Evolutionary conservation across 2,113 vertebrate genomes (phyloP), one percentile per base, ranked within the genome.

Genomic region (Sialia sialis): DNA sequence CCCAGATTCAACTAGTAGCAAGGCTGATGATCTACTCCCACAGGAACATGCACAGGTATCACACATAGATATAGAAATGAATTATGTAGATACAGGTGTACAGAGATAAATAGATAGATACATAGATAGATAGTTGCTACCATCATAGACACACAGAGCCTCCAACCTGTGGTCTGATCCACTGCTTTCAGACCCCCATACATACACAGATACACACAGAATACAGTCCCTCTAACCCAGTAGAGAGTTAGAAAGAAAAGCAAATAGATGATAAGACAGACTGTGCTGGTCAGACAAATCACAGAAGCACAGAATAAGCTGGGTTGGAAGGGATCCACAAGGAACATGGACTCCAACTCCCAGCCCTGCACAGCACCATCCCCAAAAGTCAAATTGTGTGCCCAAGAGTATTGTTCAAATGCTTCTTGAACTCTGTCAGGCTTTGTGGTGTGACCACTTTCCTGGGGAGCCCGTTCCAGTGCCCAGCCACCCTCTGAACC

Each of bases 131-230:
- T 16, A 48, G 38, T 21, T 70, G 29, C 9, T 38, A 6, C 8
- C 30, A 67, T 18, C 38, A n/a, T 5, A 6, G 32, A 26, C 7
- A 48, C n/a, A 38, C 6, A 68, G 16, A 3, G 15, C 8, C 8
- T 74, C 46, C 51, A 52, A 12, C 6, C 10, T 44, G 13, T 44
- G 25, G 5, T 55, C 43, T 55, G 22, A 64, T 46, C 18, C 13
- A 1, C 26, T 64, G 23, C 1, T 1, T 34, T 60, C 2, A 16
- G 1, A 39, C 5, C 13, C 18, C 8, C 5, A 11, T 29, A n/a
- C 9, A 30, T 12, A 22, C 4, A 51, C 7, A 16, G 34, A 56
- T 17, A 15, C 6, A 63, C 4, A 36, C 3, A n/a, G 25, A 76
- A 32, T 6, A 72, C 15, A 34, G 10, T 13, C 7, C 3, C 18